Percentiles rank a stretch among this genome's conserved stretches.
These are phyloP conservation scores for Pseudomugil tenellus DNA, from an alignment of 2,797 vertebrate species.

Conservation along the genomic window DNA sequence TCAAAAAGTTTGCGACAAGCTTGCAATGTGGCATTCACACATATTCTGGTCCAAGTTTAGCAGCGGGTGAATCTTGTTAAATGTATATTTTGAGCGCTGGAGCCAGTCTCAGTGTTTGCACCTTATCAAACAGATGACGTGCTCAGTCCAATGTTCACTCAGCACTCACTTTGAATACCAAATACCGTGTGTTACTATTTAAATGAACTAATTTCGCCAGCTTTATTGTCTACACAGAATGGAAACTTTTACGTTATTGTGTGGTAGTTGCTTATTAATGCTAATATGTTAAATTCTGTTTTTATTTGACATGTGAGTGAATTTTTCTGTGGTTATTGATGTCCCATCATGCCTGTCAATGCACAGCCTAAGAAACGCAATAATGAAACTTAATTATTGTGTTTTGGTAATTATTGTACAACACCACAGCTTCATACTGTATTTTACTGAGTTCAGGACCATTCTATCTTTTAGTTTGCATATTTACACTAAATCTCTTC, in stretches of 20 bases:
- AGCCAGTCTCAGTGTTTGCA: background rate
- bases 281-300: too few relatives aligned
- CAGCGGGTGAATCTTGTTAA: background rate
- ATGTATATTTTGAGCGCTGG: background rate
- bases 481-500: too few relatives aligned
- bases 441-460: background rate
- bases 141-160: conserved; percentile 17
- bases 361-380: background rate
- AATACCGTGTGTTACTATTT: conserved; percentile 25
- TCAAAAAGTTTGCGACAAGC: background rate
- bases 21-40: background rate
- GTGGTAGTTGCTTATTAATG: too few relatives aligned
- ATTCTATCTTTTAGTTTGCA: background rate
- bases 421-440: background rate
- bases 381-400: background rate
- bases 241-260: conserved; percentile 9
- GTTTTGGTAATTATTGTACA: too few relatives aligned
- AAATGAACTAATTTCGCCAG: background rate
- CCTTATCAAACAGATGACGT: conserved; percentile 23
- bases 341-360: background rate
- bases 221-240: conserved; percentile 19
- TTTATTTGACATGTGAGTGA: background rate
- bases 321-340: background rate
- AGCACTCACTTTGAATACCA: conserved; percentile 68
- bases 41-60: background rate